Conservation (phyloP, 2,888 invertebrate genomes). For the Enchytraeus crypticus region DNA sequence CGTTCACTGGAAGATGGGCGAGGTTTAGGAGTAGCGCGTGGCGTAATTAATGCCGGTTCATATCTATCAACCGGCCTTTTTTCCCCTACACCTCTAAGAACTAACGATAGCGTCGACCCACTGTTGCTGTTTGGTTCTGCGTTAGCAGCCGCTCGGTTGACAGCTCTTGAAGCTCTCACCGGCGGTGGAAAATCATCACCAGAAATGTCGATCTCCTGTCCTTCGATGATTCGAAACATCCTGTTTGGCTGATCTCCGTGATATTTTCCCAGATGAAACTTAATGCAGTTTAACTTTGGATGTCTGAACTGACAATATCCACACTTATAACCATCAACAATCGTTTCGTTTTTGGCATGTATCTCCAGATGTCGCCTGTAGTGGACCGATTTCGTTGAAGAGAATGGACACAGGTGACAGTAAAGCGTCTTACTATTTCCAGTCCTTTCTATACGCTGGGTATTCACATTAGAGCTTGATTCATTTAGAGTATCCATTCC, state of each 20-base stretch:
- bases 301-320: constrained; percentile 18
- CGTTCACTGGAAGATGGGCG: background rate
- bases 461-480: background rate
- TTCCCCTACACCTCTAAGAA: background rate
- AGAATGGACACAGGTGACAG: constrained; percentile 17
- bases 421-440: constrained; percentile 2
- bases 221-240: constrained; percentile 14
- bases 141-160: background rate
- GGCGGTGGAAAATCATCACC: constrained; percentile 2
- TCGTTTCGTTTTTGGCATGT: constrained; percentile 14
- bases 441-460: too few species aligned
- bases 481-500: background rate
- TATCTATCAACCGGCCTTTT: constrained; percentile 3
- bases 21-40: background rate
- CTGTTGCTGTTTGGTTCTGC: too few species aligned
- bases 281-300: constrained; percentile 14
- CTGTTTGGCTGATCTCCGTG: constrained; percentile 10
- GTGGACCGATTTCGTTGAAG: constrained; percentile 11
- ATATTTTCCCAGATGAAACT: constrained; percentile 19
- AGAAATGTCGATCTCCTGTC: constrained; percentile 5
- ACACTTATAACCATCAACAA: constrained; percentile 18
- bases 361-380: constrained; percentile 15
- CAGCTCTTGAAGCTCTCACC: background rate
- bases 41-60: background rate
- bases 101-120: background rate